Base-by-base conservation (phyloP, 2,797 vertebrate genomes). In the Argentina silus region DNA sequence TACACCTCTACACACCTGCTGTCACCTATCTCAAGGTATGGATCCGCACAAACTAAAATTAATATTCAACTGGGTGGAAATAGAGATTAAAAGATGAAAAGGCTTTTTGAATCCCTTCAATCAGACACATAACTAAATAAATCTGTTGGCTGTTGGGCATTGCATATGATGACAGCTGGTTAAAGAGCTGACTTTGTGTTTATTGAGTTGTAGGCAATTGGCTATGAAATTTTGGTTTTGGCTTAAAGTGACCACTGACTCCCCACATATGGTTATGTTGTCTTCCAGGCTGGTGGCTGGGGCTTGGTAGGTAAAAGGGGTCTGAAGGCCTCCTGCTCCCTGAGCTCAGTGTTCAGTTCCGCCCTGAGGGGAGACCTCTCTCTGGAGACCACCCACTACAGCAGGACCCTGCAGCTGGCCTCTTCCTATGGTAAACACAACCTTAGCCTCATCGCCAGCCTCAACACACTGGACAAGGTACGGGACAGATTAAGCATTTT, bases 1-100 rank as follows among this genome's bases (percentile, higher is more conserved):
- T 97, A 66, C 85, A 93, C 62, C 78, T 96, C 69, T 90, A 92
- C 83, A 95, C 94, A 0, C 92, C 93, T 43, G 77, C 90, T 43
- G 82, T 90, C 73, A 94, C 86, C 0, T 97, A 96, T 80, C 66
- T 97, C 60, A 91, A 91, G 87, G 95, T 97, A 89, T 19, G 11
- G 59, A 11, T 15, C 36, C 23, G 11, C 36, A 12, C 4, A 27
- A 27, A 21, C 27, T 36, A 36, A 1, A 36, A 36, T 36, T 1
- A 36, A 36, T 36, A 36, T 4, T 36, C 27, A 36, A 36, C 27
- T 36, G 27, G 27, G 27, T 36, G 27, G 27, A 36, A 36, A 36
- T 36, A 36, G 27, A 36, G 27, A 36, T 36, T 1, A 36, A 36
- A 36, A 36, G 27, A 36, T 36, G 27, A n/a, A n/a, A n/a, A n/a